phyloP scores from a whole-genome alignment of 1,140 invertebrate genomes.

The Choristoneura fumiferana region DNA sequence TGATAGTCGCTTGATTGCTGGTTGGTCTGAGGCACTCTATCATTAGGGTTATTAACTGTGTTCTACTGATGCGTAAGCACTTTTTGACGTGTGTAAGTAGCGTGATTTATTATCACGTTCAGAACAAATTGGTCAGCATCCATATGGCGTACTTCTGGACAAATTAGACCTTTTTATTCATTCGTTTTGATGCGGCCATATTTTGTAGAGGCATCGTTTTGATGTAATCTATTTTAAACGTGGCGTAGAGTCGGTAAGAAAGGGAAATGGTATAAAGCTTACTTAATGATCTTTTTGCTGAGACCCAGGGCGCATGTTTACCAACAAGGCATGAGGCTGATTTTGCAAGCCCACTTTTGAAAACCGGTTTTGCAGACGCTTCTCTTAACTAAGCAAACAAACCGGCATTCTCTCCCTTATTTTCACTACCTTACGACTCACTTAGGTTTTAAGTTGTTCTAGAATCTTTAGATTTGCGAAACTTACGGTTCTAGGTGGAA shows the following conservation, averaged over 20 bases:
- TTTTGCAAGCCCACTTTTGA: conserved; percentile 66
- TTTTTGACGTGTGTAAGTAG: conserved; percentile 58
- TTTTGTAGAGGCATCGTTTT: not conserved
- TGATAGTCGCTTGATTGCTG: conserved; percentile 60
- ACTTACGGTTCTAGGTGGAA: too few relatives aligned
- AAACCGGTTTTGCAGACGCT: conserved; percentile 53
- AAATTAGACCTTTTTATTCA: conserved; percentile 27
- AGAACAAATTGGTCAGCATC: conserved; percentile 35
- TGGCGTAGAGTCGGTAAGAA: conserved; percentile 7
- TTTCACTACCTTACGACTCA: too few relatives aligned
- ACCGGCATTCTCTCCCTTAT: too few relatives aligned
- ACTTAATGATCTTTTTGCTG: conserved; percentile 12
- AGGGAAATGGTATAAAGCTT: conserved; percentile 5
- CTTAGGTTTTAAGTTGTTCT: too few relatives aligned
- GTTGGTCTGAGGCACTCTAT: conserved; percentile 44
- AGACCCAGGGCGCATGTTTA: conserved; percentile 22
- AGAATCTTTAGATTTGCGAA: too few relatives aligned
- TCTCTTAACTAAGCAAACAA: conserved; percentile 21
- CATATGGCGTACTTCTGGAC: conserved; percentile 33
- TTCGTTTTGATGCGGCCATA: not conserved
- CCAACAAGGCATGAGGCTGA: conserved; percentile 45
- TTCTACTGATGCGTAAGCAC: conserved; percentile 53
- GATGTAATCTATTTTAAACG: conserved; percentile 4
- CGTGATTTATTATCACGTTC: conserved; percentile 54
- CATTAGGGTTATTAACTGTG: conserved; percentile 62